phyloP scores from a whole-genome alignment of 2,888 invertebrate genomes.

The Tenthredo scrophulariae region DNA sequence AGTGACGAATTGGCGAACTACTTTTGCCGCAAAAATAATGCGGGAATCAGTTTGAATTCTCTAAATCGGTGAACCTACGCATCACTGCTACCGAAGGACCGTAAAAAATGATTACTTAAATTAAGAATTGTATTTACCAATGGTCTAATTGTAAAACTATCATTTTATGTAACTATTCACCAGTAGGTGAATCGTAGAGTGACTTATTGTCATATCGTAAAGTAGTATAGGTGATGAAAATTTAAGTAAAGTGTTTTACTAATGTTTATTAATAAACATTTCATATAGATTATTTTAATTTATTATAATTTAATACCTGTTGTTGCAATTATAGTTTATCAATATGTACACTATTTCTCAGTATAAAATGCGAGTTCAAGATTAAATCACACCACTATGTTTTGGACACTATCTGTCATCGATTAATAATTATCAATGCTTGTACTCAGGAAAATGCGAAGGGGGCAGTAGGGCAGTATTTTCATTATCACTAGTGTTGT shows the following conservation, averaged over 20 bases:
- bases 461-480: slow-evolving; percentile 76
- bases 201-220: background rate
- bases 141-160: background rate
- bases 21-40: slow-evolving; percentile 4
- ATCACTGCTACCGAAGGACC: background rate
- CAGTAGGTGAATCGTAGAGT: background rate
- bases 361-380: slow-evolving; percentile 77
- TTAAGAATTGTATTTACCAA: background rate
- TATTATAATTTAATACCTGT: slow-evolving; percentile 75
- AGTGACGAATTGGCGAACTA: background rate
- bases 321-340: slow-evolving; percentile 72
- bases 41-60: background rate
- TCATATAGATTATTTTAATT: slow-evolving; percentile 75
- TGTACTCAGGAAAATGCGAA: slow-evolving; percentile 77
- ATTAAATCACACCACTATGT: slow-evolving; percentile 76
- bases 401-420: slow-evolving; percentile 75
- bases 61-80: background rate
- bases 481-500: slow-evolving; percentile 76
- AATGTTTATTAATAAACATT: slow-evolving; percentile 77
- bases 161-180: background rate
- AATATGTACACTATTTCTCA: slow-evolving; percentile 76
- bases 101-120: no score
- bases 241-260: slow-evolving; percentile 70
- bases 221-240: slow-evolving; percentile 21
- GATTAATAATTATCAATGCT: slow-evolving; percentile 77